Evolutionary conservation across 2,797 vertebrate species (phyloP).

Genomic region (Sebastes umbrosus): DNA sequence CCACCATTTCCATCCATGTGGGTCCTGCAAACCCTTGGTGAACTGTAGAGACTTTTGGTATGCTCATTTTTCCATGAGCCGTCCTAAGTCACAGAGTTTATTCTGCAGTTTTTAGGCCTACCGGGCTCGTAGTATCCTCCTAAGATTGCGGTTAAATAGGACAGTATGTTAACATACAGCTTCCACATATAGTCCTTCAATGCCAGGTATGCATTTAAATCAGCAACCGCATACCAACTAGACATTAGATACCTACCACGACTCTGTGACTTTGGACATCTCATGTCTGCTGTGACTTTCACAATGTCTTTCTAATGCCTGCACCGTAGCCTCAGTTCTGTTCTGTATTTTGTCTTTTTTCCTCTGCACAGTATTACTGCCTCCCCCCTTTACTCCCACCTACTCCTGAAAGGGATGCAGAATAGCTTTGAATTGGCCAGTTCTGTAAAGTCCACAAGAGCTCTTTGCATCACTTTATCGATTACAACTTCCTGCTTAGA

Average conservation of each 20-base stretch:
- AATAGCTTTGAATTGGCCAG: conserved; percentile 68
- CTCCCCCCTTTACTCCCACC: conserved; percentile 7
- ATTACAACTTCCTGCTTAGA: conserved; percentile 70
- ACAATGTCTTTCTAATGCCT: conserved; percentile 79
- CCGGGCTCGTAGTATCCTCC: not conserved
- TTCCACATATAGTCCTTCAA: not conserved
- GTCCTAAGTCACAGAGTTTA: conserved; percentile 83
- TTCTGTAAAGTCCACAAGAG: conserved; percentile 49
- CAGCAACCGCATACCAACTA: not conserved
- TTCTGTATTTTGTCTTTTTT: conserved; percentile 69
- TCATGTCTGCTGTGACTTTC: conserved; percentile 82
- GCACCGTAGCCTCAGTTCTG: conserved; percentile 65
- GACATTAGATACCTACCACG: conserved; percentile 34
- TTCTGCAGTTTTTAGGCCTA: not conserved
- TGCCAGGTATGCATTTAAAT: conserved; percentile 18
- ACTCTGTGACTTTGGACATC: conserved; percentile 88
- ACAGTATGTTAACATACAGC: not conserved
- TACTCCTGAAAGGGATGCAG: conserved; percentile 79
- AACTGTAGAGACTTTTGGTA: conserved; percentile 96
- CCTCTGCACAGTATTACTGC: conserved; percentile 58
- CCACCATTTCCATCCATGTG: conserved; percentile 89
- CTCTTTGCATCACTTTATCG: conserved; percentile 82
- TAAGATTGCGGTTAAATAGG: not conserved
- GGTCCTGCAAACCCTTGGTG: conserved; percentile 90
- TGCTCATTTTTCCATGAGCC: conserved; percentile 86